Base-by-base conservation (phyloP, 2,888 invertebrate genomes). In the Dorcus hopei region DNA sequence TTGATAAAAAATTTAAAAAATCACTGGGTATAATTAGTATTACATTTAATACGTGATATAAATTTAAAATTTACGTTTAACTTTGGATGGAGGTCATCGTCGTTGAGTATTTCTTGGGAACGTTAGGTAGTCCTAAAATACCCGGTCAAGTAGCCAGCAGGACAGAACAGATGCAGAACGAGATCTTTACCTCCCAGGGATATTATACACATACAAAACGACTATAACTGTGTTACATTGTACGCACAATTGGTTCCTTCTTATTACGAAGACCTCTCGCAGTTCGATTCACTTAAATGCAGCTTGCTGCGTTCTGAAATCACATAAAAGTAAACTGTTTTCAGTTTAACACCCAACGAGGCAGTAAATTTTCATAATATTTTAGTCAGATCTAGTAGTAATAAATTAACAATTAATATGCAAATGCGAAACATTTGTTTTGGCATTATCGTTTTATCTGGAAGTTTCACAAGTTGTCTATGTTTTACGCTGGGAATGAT, bases 91-190 rank as follows among this genome's bases (percentile, higher is more conserved):
- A 26, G 5, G 26, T 26, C 3, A 26, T 26, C 26, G 26, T 26
- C 26, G 2, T 26, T 5, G 26, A 5, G 26, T 26, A 26, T 26
- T 45, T 45, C 45, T 19, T 45, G 16, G 9, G 45, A 45, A 45
- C 9, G 16, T 45, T 45, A 14, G 45, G 41, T 41, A 41, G 41
- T 41, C 11, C 11, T 11, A 41, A 45, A 45, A 45, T 45, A 45
- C 45, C 14, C 16, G 45, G 45, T 45, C 45, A 45, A 16, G 45
- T 45, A 3, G 45, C 45, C 41, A 14, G 26, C 26, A 26, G 26
- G 45, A 53, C 58, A 59, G 45, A 55, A 61, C 63, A 63, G 63
- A 63, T 63, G 63, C 58, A 52, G 56, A 61, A 59, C 61, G 61
- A 59, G 58, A 59, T 55, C 53, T 50, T 40, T 54, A 52, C 54